Evolutionary conservation across 2,888 invertebrate species (phyloP), one percentile per base, ranked within the genome.

Genomic region (Polymixis flavicincta): DNA sequence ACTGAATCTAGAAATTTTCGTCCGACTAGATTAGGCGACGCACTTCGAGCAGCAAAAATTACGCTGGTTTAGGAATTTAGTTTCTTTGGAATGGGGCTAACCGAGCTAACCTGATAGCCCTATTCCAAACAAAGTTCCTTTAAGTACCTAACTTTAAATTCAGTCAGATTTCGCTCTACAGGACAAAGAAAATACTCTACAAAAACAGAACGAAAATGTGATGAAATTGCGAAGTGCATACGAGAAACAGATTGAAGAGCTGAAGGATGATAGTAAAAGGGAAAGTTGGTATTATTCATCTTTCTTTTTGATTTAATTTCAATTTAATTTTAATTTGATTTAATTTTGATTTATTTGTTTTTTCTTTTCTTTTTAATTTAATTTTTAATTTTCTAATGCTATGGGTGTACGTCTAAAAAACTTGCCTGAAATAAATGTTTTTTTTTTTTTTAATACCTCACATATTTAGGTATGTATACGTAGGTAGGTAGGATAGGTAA

Each of bases 181-280:
- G 96, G 96, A 96, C 57, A 95, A 93, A 88, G 93, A 94, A 85
- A 89, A 86, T 75, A 74, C 90, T n/a, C 48, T 88, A 42, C 87
- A 90, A 71, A 92, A 90, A 80, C 92, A 94, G 52, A 92, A 92
- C 55, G 92, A 93, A 77, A 90, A 83, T 68, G 67, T 94, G 2
- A 78, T 78, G 17, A 93, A 93, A 81, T 73, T 96, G 78, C 91
- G 89, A 55, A 91, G 86, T 65, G 80, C 86, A n/a, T 92, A 94
- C 74, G 93, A 94, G 78, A 92, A 91, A 76, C 90, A 93, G 71
- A 89, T 96, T 42, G 92, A 94, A 76, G 93, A 93, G 68, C 45
- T 95, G 54, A 92, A 87, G 77, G 76, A 82, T 19, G 85, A 86
- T 25, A 92, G 92, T 83, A 94, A 95, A 83, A 93, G 85, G 83